Evolutionary conservation across 2,113 vertebrate species (phyloP).

Genomic region (Macaca mulatta): DNA sequence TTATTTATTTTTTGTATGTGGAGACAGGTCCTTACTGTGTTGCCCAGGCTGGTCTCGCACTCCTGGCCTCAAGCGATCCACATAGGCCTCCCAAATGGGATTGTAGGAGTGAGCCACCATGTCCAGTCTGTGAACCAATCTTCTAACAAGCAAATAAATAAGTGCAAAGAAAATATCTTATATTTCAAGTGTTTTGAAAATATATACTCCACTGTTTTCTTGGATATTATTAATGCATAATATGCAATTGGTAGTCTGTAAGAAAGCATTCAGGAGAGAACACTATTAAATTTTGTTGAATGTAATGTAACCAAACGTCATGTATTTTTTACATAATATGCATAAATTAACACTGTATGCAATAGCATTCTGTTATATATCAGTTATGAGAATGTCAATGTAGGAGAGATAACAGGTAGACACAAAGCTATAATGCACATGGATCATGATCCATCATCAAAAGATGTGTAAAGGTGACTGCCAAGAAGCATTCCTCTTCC

Average conservation of each 20-base stretch:
- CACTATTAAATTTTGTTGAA: background rate
- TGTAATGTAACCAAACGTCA: background rate
- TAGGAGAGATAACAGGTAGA: background rate
- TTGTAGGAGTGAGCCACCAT: too few species aligned
- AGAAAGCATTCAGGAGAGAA: background rate
- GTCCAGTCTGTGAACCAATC: background rate
- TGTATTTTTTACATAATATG: background rate
- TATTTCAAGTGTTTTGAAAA: background rate
- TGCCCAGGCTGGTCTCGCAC: too few species aligned
- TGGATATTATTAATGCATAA: background rate
- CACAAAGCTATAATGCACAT: background rate
- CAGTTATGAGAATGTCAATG: background rate
- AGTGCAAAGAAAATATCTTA: background rate
- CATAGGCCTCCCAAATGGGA: too few species aligned
- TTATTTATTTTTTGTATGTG: too few species aligned
- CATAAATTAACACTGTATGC: background rate
- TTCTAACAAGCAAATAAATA: background rate
- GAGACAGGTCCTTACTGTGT: too few species aligned
- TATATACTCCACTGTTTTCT: background rate
- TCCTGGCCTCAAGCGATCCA: too few species aligned
- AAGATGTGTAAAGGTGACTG: background rate
- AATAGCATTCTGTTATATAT: too few species aligned
- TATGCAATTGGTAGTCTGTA: background rate
- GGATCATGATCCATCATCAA: accelerated
- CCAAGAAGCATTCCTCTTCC: background rate